Conservation (phyloP, 2,113 vertebrate species). For the Megatriorchis doriae region DNA sequence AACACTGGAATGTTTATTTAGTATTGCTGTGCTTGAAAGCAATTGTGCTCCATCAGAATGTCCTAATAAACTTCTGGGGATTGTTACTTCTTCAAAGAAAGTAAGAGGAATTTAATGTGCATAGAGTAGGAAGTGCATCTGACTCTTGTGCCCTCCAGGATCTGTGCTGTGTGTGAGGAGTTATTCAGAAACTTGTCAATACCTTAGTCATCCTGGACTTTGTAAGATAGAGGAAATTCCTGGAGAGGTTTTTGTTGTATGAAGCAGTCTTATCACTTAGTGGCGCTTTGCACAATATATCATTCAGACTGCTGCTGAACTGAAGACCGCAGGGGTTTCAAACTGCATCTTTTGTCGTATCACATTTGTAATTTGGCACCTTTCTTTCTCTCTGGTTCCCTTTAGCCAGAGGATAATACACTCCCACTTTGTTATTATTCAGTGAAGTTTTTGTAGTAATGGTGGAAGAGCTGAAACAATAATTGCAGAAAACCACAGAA, state of each 20-base stretch:
- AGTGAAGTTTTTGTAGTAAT: not conserved
- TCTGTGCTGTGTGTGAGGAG: not conserved
- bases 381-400: not conserved
- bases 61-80: slow-evolving; percentile 55
- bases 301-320: not conserved
- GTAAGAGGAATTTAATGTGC: not conserved
- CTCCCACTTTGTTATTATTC: not conserved
- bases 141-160: not conserved
- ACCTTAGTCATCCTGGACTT: not conserved
- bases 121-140: not conserved
- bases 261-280: not conserved
- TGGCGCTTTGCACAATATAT: not conserved
- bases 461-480: not conserved
- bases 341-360: not conserved
- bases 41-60: slow-evolving; percentile 33
- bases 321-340: not conserved
- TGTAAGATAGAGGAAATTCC: not conserved
- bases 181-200: not conserved
- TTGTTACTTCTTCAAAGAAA: slow-evolving; percentile 59
- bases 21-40: slow-evolving; percentile 6
- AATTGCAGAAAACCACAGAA: not conserved
- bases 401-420: not conserved
- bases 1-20: slow-evolving; percentile 46
- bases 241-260: not conserved
- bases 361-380: not conserved